Base-by-base conservation (phyloP, 2,888 invertebrate species). In the Pogonocherus hispidulus region DNA sequence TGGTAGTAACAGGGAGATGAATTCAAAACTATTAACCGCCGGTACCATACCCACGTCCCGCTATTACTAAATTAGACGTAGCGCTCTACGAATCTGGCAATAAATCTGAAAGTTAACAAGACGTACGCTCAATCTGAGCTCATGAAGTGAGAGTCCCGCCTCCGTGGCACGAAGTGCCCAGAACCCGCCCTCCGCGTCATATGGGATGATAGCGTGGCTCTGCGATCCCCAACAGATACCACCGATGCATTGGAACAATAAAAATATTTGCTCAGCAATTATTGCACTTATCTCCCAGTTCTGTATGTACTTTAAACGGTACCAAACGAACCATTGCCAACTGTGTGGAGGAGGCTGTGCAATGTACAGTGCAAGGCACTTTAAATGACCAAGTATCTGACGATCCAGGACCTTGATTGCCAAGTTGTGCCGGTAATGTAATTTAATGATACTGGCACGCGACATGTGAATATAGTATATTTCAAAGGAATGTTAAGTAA, bases 91-190 rank as follows among this genome's bases (percentile, higher is more conserved):
- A 67, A 71, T 74, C 80, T 77, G 75, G 76, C 78, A 80, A 84
- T 84, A 85, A 85, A 85, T 85, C 84, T 84, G 81, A 83, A 81
- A 82, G 82, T 82, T 85, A 85, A 85, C 84, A 82, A 84, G 84
- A 84, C 84, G 84, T 80, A 82, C 80, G 80, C 79, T 81, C 78
- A 76, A 80, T 78, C 78, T 77, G 77, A 70, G 78, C 80, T 82
- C 82, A 82, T 82, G 83, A 84, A 83, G 84, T 81, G 81, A 78
- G 80, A 80, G 81, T 82, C 76, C 82, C 85, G 84, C 84, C 85
- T 79, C 76, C 74, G 74, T 79, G 80, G 81, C 85, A 84, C 84
- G 84, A 84, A 81, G 81, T 80, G 80, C 75, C 77, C 76, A 77
- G 81, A 81, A 75, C 81, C 82, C 83, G 83, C 83, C 83, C 81